These are phyloP conservation scores for Copsychus sechellarum DNA, from an alignment of 2,113 vertebrate genomes.

Conservation along the genomic window DNA sequence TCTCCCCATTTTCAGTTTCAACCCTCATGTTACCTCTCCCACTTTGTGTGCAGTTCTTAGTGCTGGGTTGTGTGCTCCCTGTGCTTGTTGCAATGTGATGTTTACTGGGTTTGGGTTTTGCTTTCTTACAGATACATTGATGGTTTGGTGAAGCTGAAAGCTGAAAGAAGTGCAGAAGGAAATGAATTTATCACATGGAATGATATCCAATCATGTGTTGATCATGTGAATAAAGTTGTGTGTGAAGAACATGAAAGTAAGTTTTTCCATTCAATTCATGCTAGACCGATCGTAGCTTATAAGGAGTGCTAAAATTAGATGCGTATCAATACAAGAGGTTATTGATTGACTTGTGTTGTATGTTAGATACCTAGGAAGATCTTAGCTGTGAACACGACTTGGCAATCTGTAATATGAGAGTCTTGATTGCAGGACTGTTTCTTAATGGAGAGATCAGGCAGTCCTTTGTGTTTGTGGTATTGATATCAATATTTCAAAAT, in stretches of 20 bases:
- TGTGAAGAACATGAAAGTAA: conserved; percentile 94
- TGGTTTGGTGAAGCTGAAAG: conserved; percentile 88
- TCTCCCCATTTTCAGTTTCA: not conserved
- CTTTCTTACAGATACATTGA: conserved; percentile 86
- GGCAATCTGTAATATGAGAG: not conserved
- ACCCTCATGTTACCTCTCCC: not conserved
- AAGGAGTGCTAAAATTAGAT: not conserved
- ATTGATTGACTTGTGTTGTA: not conserved
- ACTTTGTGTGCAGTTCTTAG: not conserved
- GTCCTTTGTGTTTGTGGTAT: not conserved
- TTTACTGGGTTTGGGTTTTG: not conserved
- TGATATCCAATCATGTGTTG: conserved; percentile 94
- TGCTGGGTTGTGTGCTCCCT: not conserved
- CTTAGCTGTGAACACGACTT: not conserved
- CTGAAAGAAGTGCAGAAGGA: conserved; percentile 75
- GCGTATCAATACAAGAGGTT: not conserved
- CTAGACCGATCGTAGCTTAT: not conserved
- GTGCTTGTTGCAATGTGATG: not conserved
- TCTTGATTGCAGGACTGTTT: not conserved
- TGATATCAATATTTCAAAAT: not conserved
- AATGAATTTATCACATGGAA: conserved; percentile 91
- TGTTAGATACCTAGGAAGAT: not conserved
- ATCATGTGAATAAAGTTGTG: conserved; percentile 88
- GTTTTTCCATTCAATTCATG: conserved; percentile 5
- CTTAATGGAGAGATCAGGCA: not conserved